Base-by-base conservation (phyloP, 2,888 invertebrate genomes). In the Conops quadrifasciatus region DNA sequence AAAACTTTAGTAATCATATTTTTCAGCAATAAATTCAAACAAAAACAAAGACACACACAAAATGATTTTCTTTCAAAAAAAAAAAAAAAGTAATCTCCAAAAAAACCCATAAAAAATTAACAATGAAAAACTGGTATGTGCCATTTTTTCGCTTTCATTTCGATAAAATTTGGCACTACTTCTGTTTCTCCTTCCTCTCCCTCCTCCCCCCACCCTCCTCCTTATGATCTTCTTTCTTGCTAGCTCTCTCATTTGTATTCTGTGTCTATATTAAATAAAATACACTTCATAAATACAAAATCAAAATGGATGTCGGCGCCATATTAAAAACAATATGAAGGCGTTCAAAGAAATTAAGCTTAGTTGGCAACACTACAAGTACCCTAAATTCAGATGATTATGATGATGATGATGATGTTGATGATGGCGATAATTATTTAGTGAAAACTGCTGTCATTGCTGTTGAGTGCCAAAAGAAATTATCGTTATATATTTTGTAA, bases 321-420 rank as follows among this genome's bases (percentile, higher is more conserved):
- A 58, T 28, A 58, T 28, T 21, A 51, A 19, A 65, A 65, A 51
- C 65, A 51, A 51, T 65, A 51, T 53, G 65, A 36, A 53, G 65
- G 65, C 65, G 53, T 51, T 49, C 28, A 30, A 11, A 28, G 30
- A 49, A 64, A 65, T 65, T 51, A 53, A 65, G 36, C 11, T n/a
- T 3, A 53, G 30, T 65, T 65, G 65, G 65, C 65, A 65, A 26
- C 65, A 13, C 51, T 51, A 15, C 19, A 58, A 28, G 2, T 16
- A 16, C 15, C 19, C 19, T 15, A 9, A 11, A 13, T 21, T 11
- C 19, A 21, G 21, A 53, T 53, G 5, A 53, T 7, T 19, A 19
- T 19, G 2, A 53, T 21, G 53, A 53, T 21, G n/a, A 53, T 7
- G 3, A 58, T 58, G 24, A 58, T 36, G 36, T 36, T 36, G n/a